phyloP scores from a whole-genome alignment of 2,888 invertebrate species.

The Gnatocerus cornutus region DNA sequence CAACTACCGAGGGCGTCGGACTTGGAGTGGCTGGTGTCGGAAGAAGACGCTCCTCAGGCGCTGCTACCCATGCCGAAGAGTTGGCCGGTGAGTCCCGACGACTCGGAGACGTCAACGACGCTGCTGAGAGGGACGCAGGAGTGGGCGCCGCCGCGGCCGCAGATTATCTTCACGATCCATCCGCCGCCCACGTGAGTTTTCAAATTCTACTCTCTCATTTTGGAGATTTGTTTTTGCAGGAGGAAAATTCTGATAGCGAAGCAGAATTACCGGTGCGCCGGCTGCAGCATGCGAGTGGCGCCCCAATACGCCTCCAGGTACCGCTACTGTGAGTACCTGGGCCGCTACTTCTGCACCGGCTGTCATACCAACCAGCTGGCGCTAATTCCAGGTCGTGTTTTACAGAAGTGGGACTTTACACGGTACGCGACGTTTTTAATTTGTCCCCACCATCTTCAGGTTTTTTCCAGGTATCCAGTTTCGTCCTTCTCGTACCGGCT shows the following conservation, averaged over 20 bases:
- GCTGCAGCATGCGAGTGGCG: conserved; percentile 88
- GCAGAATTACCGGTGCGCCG: conserved; percentile 87
- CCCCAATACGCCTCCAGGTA: conserved; percentile 81
- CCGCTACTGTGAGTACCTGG: conserved; percentile 88
- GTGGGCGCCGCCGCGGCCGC: conserved; percentile 90
- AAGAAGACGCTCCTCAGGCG: conserved; percentile 84
- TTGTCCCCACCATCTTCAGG: background rate
- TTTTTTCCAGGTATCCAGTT: conserved; percentile 80
- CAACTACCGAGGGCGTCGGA: conserved; percentile 85
- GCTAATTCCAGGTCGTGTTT: conserved; percentile 80
- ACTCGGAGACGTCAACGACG: conserved; percentile 71
- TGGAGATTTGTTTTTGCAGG: conserved; percentile 67
- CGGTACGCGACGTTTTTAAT: conserved; percentile 67
- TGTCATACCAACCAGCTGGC: conserved; percentile 87
- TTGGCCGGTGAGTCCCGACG: conserved; percentile 80
- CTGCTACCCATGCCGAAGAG: conserved; percentile 84
- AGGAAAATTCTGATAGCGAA: conserved; percentile 78
- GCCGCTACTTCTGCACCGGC: conserved; percentile 89
- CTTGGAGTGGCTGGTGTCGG: conserved; percentile 86
- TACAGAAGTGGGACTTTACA: conserved; percentile 79
- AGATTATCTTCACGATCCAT: conserved; percentile 87
- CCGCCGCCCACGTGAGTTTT: conserved; percentile 77
- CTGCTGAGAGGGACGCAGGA: conserved; percentile 83
- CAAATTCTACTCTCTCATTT: background rate
- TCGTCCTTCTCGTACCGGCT: conserved; percentile 86